A percentile compares a stretch with the other conserved stretches of the same genome.
phyloP scores from a whole-genome alignment of 2,113 vertebrate species.

The Speoplatyrhinus poulsoni region DNA sequence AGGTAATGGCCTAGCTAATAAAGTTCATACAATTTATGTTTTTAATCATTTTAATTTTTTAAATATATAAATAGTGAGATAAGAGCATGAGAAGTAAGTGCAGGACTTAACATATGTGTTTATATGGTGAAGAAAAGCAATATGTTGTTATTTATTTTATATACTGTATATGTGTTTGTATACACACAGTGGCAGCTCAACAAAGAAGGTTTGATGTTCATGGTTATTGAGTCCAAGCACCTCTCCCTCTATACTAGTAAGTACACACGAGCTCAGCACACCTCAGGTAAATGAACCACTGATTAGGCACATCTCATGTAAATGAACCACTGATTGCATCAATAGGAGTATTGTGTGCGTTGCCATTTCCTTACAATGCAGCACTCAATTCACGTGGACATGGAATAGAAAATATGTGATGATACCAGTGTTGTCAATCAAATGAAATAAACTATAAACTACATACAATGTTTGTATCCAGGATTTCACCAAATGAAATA shows the following conservation, averaged over 20 bases:
- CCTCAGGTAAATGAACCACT: background rate
- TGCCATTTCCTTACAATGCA: background rate
- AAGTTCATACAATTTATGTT: too few species aligned
- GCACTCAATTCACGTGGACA: too few species aligned
- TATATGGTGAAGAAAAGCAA: background rate
- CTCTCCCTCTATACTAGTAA: constrained; percentile 92
- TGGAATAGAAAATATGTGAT: too few species aligned
- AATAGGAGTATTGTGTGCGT: background rate
- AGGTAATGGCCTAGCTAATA: too few species aligned
- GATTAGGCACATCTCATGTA: background rate
- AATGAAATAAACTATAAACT: too few species aligned
- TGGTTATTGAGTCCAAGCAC: constrained; percentile 81
- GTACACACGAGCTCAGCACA: constrained; percentile 49
- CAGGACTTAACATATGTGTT: background rate
- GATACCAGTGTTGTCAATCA: too few species aligned
- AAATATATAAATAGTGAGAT: background rate
- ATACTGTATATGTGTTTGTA: background rate
- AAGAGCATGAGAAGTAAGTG: too few species aligned
- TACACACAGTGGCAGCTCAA: constrained; percentile 83
- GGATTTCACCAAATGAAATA: too few species aligned
- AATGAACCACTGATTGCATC: background rate
- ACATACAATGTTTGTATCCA: too few species aligned
- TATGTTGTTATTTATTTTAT: background rate
- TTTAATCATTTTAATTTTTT: background rate
- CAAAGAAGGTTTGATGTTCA: constrained; percentile 74